phyloP scores from a whole-genome alignment of 2,797 vertebrate species.

The Balearica regulorum region DNA sequence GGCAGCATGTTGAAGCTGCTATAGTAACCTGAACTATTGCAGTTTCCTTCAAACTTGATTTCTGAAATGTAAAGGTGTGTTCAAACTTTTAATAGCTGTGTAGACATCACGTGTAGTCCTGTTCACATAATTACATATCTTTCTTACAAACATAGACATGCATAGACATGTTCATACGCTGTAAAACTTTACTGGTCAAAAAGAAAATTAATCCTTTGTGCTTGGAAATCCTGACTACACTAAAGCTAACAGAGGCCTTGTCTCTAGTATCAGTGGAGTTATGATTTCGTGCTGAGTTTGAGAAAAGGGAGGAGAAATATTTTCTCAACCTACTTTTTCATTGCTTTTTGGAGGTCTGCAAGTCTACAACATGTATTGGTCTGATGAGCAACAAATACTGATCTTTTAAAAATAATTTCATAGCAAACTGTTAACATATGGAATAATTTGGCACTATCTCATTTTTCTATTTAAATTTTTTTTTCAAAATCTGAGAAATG shows the following conservation, averaged over 20 bases:
- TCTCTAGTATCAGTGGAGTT: neutral
- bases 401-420: neutral
- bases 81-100: neutral
- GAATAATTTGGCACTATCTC: neutral
- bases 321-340: neutral
- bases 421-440: neutral
- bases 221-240: neutral
- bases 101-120: neutral
- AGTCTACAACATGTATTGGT: neutral
- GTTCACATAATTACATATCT: neutral
- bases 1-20: neutral
- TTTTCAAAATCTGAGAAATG: neutral
- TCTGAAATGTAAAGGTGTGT: neutral
- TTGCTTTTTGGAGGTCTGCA: neutral
- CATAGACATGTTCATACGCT: neutral
- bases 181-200: neutral
- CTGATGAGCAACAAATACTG: neutral
- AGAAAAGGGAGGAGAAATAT: neutral
- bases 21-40: neutral
- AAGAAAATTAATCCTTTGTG: neutral
- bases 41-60: neutral
- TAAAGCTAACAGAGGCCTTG: neutral
- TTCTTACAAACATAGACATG: neutral
- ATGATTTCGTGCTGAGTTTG: neutral
- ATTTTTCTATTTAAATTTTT: neutral